Base-by-base conservation (phyloP, 1,140 invertebrate species). In the Panagrolaimus sp. region DNA sequence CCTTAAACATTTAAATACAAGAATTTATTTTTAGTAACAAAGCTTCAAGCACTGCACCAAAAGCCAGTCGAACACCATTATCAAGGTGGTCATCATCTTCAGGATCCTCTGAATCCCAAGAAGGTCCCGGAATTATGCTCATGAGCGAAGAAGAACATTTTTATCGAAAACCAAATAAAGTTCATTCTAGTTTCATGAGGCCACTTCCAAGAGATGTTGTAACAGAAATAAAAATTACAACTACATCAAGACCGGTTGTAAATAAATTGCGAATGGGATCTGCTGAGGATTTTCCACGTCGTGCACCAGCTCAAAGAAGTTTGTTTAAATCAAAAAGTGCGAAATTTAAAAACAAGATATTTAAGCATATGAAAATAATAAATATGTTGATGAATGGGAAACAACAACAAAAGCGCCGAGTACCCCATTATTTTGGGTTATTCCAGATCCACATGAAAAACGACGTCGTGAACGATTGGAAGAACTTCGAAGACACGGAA, bases 371-470 rank as follows among this genome's bases (percentile, higher is more conserved):
- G 67, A 69, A 71, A 15, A 52, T 43, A 15, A 15, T 32, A 58
- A 38, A 63, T 14, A 9, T n/a, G n/a, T 26, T 26, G 58, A 71
- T n/a, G 10, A 38, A 43, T 45, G 15, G 9, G 24, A 48, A 15
- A 32, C 63, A 26, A 58, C 6, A 12, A 47, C 67, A 38, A 58
- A 26, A 43, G 26, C 14, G 17, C 52, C 52, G 17, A 58, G 8
- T 8, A 78, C 76, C n/a, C 78, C 77, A 0, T 62, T 80, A 21
- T 78, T 76, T 65, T 76, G 55, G 44, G 79, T 78, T 14, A 75
- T 78, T 48, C 76, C 81, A 43, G 77, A 78, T 67, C 77, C 77
- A 21, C 76, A 78, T 45, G 65, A 70, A 48, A 38, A 24, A 24
- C 66, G 71, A 14, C 62, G 75, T 17, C 65, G 76, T 32, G 32